Evolutionary conservation across 1,140 invertebrate genomes (phyloP), one percentile per base, ranked within the genome.

Genomic region (Sinonovacula constricta): DNA sequence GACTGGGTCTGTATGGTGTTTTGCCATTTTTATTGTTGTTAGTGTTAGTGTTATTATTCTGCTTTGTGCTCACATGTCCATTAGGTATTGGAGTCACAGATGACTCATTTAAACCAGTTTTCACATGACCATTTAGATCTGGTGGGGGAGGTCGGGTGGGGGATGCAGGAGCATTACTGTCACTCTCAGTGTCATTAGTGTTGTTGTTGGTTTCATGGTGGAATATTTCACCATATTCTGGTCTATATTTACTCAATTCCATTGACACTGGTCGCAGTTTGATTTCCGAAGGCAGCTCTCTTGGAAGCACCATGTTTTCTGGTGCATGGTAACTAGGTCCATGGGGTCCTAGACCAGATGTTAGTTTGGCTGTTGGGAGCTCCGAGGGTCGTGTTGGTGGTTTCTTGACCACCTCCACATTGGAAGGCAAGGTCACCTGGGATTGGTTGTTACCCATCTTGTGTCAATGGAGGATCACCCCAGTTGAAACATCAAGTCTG

Each of bases 181-280:
- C 53, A 66, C 65, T 77, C 77, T 57, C 63, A 67, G 57, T 67
- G 7, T 33, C 26, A 39, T 80, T 59, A 4, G 67, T 15, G 30
- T 66, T 72, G 18, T 80, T 62, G 24, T 60, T 51, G 4, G 26
- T 56, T 14, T 67, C 65, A 31, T 60, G 36, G 3, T 56, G 70
- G 59, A 81, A 85, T 1, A 85, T 78, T 28, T 85, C 76, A 18
- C 76, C 75, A 54, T 63, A 83, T 0, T 86, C 83, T 1, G 83
- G 81, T 53, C 83, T 81, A 60, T 81, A 75, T 63, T 83, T 85
- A 28, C 76, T 79, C 15, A 86, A 53, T 57, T 86, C 83, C 65
- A 83, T 83, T 5, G 85, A 86, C 1, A 86, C 81, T 15, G 85
- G 85, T 22, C 81, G 59, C 5, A 86, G 66, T 24, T 81, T 79